A percentile compares a stretch with the other conserved stretches of the same genome.
These are phyloP conservation scores for Pollenia angustigena DNA, from an alignment of 2,888 invertebrate species.

Conservation along the genomic window DNA sequence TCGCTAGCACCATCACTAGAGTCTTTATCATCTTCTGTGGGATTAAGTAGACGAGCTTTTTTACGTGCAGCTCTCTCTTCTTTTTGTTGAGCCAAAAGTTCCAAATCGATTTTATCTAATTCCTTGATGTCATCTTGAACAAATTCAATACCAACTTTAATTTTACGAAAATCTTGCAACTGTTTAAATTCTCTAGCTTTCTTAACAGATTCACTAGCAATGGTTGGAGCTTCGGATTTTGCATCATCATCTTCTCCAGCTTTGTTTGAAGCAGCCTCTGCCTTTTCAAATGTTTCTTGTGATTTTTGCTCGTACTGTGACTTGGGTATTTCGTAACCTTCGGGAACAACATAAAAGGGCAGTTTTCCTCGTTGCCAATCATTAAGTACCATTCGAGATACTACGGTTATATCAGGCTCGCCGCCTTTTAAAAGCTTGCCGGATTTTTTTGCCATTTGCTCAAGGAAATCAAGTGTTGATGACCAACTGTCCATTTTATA, in stretches of 20 bases:
- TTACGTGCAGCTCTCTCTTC: slow-evolving; percentile 80
- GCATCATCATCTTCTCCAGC: slow-evolving; percentile 77
- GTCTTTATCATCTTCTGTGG: slow-evolving; percentile 81
- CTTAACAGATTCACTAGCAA: slow-evolving; percentile 84
- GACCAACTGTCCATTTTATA: slow-evolving; percentile 94
- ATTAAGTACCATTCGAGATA: slow-evolving; percentile 97
- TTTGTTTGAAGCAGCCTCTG: slow-evolving; percentile 66
- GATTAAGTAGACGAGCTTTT: slow-evolving; percentile 80
- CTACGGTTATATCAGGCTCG: slow-evolving; percentile 96
- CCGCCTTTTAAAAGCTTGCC: slow-evolving; percentile 98
- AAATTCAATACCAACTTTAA: slow-evolving; percentile 90
- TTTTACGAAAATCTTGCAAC: slow-evolving; percentile 93
- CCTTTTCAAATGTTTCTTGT: slow-evolving; percentile 75
- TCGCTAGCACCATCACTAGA: slow-evolving; percentile 88
- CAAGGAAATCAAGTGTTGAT: slow-evolving; percentile 93
- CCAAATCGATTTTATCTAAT: slow-evolving; percentile 85
- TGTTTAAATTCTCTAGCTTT: slow-evolving; percentile 84
- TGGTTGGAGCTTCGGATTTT: slow-evolving; percentile 81
- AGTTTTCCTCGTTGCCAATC: slow-evolving; percentile 99
- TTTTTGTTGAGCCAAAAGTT: slow-evolving; percentile 86
- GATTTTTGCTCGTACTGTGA: slow-evolving; percentile 81
- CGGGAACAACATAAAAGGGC: slow-evolving; percentile 96
- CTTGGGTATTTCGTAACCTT: slow-evolving; percentile 90
- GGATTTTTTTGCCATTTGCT: slow-evolving; percentile 92
- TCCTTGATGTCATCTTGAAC: slow-evolving; percentile 86